Evolutionary conservation across 2,888 invertebrate species (phyloP).

Genomic region (Polymixis flavicincta): DNA sequence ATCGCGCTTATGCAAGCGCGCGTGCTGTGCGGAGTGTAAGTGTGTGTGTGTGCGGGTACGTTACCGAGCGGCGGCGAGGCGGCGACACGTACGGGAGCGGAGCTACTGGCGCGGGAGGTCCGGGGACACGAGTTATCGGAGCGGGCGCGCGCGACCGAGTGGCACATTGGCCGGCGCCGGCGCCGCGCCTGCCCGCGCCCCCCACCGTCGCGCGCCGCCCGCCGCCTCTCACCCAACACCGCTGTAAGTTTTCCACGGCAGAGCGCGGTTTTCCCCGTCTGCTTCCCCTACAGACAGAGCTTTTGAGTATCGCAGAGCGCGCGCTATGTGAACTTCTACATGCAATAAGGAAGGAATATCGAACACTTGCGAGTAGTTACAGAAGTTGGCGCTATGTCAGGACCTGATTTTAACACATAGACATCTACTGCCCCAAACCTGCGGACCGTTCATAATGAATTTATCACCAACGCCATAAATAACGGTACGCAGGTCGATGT

Average conservation of each 20-base stretch:
- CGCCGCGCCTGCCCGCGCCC: constrained; percentile 59
- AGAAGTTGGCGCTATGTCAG: not conserved
- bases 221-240: constrained; percentile 52
- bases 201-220: constrained; percentile 55
- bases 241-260: constrained; percentile 51
- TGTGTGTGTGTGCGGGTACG: constrained; percentile 76
- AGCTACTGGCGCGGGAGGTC: constrained; percentile 62
- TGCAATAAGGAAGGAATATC: not conserved
- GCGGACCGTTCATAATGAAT: not conserved
- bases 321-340: not conserved
- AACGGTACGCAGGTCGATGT: not conserved
- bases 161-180: constrained; percentile 69
- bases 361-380: not conserved
- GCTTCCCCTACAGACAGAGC: constrained; percentile 33
- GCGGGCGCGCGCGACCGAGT: constrained; percentile 83
- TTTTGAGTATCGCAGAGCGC: constrained; percentile 21
- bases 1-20: constrained; percentile 71
- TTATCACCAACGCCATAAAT: not conserved
- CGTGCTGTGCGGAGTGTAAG: constrained; percentile 50
- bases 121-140: constrained; percentile 80
- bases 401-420: not conserved
- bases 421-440: too few species aligned
- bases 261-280: constrained; percentile 46
- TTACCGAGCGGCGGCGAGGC: constrained; percentile 73
- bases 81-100: constrained; percentile 73